Evolutionary conservation across 2,888 invertebrate genomes (phyloP).

Genomic region (Byasa hedistus): DNA sequence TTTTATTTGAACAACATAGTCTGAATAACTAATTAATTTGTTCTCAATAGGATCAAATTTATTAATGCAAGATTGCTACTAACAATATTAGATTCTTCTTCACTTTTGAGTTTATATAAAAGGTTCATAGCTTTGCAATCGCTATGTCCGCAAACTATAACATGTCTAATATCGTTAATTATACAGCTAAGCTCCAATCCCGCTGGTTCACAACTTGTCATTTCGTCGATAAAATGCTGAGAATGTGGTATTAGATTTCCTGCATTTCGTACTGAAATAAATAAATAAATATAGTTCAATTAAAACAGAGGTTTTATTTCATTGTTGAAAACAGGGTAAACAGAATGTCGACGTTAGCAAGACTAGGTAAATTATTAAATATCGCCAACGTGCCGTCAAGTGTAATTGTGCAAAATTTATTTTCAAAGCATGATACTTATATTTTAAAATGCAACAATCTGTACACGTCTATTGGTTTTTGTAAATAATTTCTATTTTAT

Average conservation of each 20-base stretch:
- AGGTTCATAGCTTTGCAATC: conserved; percentile 99
- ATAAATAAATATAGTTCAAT: not conserved
- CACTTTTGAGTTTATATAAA: conserved; percentile 89
- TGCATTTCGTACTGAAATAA: conserved; percentile 92
- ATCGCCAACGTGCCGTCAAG: too few relatives aligned
- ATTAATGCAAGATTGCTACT: conserved; percentile 37
- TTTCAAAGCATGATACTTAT: not conserved
- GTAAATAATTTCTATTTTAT: too few relatives aligned
- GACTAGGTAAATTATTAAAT: too few relatives aligned
- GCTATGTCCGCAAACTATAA: conserved; percentile 98
- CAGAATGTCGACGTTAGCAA: too few relatives aligned
- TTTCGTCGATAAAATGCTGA: conserved; percentile 90
- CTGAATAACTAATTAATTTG: too few relatives aligned
- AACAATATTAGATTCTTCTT: conserved; percentile 82
- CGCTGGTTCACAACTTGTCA: conserved; percentile 96
- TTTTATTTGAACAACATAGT: too few relatives aligned
- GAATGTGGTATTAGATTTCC: conserved; percentile 97
- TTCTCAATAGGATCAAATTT: not conserved
- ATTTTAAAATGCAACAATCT: too few relatives aligned
- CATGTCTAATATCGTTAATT: conserved; percentile 92
- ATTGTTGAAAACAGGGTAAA: too few relatives aligned
- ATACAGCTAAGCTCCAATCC: conserved; percentile 97
- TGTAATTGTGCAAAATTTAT: not conserved
- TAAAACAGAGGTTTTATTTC: not conserved
- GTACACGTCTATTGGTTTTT: too few relatives aligned